Evolutionary conservation across 2,888 invertebrate species (phyloP).

Genomic region (Sphaerophoria taeniata): DNA sequence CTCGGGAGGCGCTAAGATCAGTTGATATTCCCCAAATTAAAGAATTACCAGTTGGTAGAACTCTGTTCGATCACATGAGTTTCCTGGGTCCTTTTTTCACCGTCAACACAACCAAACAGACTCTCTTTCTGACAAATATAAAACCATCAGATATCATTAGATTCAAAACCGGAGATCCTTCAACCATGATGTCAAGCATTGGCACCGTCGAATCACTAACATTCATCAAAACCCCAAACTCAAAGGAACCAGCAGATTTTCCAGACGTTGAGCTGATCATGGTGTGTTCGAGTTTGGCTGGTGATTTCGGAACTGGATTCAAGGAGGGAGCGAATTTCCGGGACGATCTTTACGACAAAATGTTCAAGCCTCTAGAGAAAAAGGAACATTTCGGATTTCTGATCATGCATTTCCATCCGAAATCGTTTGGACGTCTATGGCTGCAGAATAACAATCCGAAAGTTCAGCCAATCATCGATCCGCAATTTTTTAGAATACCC

Average conservation of each 20-base stretch:
- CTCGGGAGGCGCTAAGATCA: conserved; percentile 84
- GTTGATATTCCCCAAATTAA: conserved; percentile 84
- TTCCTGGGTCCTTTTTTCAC: conserved; percentile 81
- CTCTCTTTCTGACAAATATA: conserved; percentile 73
- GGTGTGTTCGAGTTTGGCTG: conserved; percentile 86
- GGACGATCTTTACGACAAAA: conserved; percentile 84
- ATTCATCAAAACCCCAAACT: conserved; percentile 85
- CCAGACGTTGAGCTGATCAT: conserved; percentile 88
- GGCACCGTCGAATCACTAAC: conserved; percentile 88
- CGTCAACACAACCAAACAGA: conserved; percentile 79
- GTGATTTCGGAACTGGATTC: conserved; percentile 85
- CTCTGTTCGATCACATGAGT: conserved; percentile 85
- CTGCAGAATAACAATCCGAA: conserved; percentile 87
- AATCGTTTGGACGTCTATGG: conserved; percentile 88
- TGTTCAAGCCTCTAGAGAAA: conserved; percentile 85
- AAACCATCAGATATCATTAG: conserved; percentile 69
- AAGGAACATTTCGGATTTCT: conserved; percentile 86
- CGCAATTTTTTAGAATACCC: conserved; percentile 83
- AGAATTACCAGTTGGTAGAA: conserved; percentile 87
- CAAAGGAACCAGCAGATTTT: conserved; percentile 85
- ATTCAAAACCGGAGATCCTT: conserved; percentile 77
- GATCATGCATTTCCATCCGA: conserved; percentile 89
- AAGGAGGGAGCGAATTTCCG: conserved; percentile 85
- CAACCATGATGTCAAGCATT: conserved; percentile 83
- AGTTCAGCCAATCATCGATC: conserved; percentile 85